Evolutionary conservation across 1,140 invertebrate species (phyloP), one percentile per base, ranked within the genome.

Genomic region (Idris sp.): DNA sequence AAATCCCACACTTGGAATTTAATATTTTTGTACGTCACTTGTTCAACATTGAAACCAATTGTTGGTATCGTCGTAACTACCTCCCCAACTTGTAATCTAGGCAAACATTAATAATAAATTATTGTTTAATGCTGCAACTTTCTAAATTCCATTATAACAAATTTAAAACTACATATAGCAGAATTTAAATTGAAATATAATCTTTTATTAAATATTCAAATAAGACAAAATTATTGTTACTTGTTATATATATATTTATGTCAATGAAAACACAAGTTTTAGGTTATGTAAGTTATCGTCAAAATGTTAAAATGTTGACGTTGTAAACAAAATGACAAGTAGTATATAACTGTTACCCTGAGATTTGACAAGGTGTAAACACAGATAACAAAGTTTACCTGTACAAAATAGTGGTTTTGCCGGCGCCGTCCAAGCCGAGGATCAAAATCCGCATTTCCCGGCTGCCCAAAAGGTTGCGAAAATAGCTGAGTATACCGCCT

Each of bases 21-120:
- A 59, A 97, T 89, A 89, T 98, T 98, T 90, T 97, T 97, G 85
- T 97, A 97, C 78, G 94, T 96, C 36, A 98, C 96, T 92, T 97
- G 96, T 88, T 98, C 96, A 79, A 98, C 97, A 89, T 98, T 98
- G 86, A 98, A 98, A n/a, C 97, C 97, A 84, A 98, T 98, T 6
- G 97, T 99, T 56, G 97, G 97, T 88, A 99, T 98, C 15, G 98
- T 99, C n/a, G 98, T 99, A 1, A 99, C 98, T 38, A 99, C 97
- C 90, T 99, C 98, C 13, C 98, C 98, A 62, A 99, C 98, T 92
- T 99, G 97, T 79, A 99, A 89, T 88, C 92, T 89, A 48, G 18
- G 41, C 16, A 35, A 38, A 30, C 5, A 31, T 48, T 19, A 13
- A 15, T 10, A 38, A 33, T 46, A 25, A 25, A 54, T n/a, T n/a